Conservation (phyloP, 2,797 vertebrate genomes). For the Leptoclinus maculatus region DNA sequence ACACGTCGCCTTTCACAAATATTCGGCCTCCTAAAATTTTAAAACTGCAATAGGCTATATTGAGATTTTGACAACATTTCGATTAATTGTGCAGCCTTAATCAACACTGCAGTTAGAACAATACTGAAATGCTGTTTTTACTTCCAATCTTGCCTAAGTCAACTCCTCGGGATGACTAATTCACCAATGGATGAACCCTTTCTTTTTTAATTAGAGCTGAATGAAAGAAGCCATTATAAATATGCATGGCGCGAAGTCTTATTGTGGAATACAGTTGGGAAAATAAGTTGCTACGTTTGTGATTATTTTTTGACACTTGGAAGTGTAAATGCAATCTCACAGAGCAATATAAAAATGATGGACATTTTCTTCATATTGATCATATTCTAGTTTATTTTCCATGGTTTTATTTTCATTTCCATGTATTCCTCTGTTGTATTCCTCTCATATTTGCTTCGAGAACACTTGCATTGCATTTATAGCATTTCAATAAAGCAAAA, state of each 20-base stretch:
- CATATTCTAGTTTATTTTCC: background rate
- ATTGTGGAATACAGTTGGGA: background rate
- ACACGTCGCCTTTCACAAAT: background rate
- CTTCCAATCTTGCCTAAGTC: background rate
- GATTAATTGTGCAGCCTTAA: background rate
- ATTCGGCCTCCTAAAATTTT: background rate
- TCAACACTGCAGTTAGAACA: slow-evolving; percentile 8
- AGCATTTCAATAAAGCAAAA: slow-evolving; percentile 30
- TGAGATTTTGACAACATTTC: no score
- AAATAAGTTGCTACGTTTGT: slow-evolving; percentile 1
- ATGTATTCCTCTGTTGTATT: background rate
- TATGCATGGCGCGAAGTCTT: slow-evolving; percentile 2
- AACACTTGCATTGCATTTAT: slow-evolving; percentile 5
- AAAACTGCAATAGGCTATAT: background rate
- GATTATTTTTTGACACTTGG: slow-evolving; percentile 18
- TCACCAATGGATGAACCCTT: background rate
- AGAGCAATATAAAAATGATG: slow-evolving; percentile 14
- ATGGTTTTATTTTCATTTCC: background rate
- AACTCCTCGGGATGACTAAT: background rate
- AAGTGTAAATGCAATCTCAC: slow-evolving; percentile 14
- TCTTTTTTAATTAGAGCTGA: slow-evolving; percentile 13
- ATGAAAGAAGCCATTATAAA: slow-evolving; percentile 7
- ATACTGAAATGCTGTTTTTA: slow-evolving; percentile 1
- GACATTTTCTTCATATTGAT: slow-evolving; percentile 10
- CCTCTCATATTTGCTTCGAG: slow-evolving; percentile 10